Base-by-base conservation (phyloP, 2,797 vertebrate genomes). In the Bryconaethiops microstoma region DNA sequence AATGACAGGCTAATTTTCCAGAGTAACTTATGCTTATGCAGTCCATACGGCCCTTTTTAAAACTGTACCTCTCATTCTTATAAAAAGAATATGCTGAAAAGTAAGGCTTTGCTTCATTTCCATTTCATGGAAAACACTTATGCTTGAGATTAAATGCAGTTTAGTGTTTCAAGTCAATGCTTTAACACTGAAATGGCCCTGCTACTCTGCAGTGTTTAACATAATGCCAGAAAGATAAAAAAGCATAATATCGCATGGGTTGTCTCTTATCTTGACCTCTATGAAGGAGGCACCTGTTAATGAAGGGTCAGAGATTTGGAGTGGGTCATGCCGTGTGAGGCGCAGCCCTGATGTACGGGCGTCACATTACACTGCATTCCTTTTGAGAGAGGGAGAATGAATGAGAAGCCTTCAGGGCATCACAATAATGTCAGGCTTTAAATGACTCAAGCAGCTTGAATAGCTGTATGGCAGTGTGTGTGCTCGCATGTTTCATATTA, bases 321-420 rank as follows among this genome's bases (percentile, higher is more conserved):
- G 42, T 17, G 59, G 64, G 45, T 19, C 68, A 57, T 79, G 68
- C 48, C 29, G 35, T 79, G 57, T 65, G 23, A 77, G 29, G 52
- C 55, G 52, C 60, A 60, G 39, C 9, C 40, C 62, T 52, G 57
- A 69, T 54, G 63, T 50, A 74, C 55, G 70, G 48, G 79, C 50
- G 5, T 80, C 60, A 64, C 42, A 69, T 86, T 80, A 82, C 78
- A 72, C 42, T 73, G 55, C 60, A 75, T 75, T 79, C 65, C 65
- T 68, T 14, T 25, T 52, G 60, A 80, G 3, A 45, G 40, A 35
- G 55, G 13, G 62, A 60, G 25, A 45, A 0, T 14, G 39, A 60
- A 13, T 13, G 55, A 57, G 19, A 73, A 55, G 17, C 70, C 25
- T 73, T 57, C 29, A 72, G 68, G 68, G 48, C 16, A 23, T 72